A percentile compares a stretch with the other conserved stretches of the same genome.
Conservation (phyloP, 2,113 vertebrate genomes). For the Sceloporus tristichus region DNA sequence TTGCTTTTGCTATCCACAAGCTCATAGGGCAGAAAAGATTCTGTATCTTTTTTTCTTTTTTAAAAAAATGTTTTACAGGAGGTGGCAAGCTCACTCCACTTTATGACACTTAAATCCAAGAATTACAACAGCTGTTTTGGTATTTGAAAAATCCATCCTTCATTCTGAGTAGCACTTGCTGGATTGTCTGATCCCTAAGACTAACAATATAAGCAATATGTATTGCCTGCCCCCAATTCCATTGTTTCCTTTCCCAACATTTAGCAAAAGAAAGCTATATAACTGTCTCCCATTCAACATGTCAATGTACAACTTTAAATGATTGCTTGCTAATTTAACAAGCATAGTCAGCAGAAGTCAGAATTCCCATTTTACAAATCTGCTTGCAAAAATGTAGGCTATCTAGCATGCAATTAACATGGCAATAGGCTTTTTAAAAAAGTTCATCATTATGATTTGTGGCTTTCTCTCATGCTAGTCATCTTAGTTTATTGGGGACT, state of each 20-base stretch:
- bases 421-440: constrained; percentile 44
- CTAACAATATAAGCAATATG: accelerated
- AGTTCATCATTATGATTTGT: constrained; percentile 52
- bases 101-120: background rate
- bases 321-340: constrained; percentile 48
- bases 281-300: constrained; percentile 20
- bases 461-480: constrained; percentile 50
- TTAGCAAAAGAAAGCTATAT: constrained; percentile 55
- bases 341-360: constrained; percentile 19
- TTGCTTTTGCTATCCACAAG: background rate
- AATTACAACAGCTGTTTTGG: constrained; percentile 53
- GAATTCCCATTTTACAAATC: constrained; percentile 38
- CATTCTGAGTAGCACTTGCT: constrained; percentile 13
- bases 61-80: background rate
- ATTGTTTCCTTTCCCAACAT: constrained; percentile 36
- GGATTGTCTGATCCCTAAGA: constrained; percentile 3
- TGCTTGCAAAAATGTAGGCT: constrained; percentile 50
- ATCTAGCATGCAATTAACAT: constrained; percentile 44
- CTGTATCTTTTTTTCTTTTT: too few species aligned
- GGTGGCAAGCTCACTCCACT: background rate
- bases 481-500: constrained; percentile 54
- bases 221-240: background rate
- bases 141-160: constrained; percentile 26
- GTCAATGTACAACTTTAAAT: constrained; percentile 60
- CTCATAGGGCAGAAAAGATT: background rate